Base-by-base conservation (phyloP, 2,797 vertebrate species). In the Anableps anableps region DNA sequence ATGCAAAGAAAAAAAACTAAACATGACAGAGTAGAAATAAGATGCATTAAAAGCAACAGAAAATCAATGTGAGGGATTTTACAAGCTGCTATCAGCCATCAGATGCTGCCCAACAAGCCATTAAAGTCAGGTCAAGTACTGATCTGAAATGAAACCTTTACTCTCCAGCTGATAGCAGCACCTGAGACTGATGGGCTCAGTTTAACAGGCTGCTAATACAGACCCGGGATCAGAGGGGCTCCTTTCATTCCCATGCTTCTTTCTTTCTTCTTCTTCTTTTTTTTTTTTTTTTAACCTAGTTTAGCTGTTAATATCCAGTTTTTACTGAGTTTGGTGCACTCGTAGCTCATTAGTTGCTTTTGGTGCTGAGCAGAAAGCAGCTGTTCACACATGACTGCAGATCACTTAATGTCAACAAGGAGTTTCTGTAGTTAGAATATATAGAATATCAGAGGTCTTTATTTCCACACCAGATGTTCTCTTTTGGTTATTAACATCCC, bases 161-260 rank as follows among this genome's bases (percentile, higher is more conserved):
- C 76, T 10, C 77, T 80, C 78, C 78, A 80, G 80, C 81, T 82
- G 88, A 89, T 83, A 85, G 82, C 74, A n/a, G 53, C 66, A 77
- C 55, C 74, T 83, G 83, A 77, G 19, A 48, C 83, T 36, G 75
- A 84, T 75, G 38, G 64, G 68, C 34, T 83, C 76, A 74, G n/a
- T 8, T 80, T 26, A 80, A 60, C 10, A 10, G 45, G 62, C 55
- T 8, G 10, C 77, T 74, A 73, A 77, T 19, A 80, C 51, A 74
- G 48, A 80, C 13, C 62, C 53, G 14, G 48, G 4, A 31, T 73
- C 76, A n/a, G 36, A 79, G 34, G 71, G 55, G 60, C 47, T 74
- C 58, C 7, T 34, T 74, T 78, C 53, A 60, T 48, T 48, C 43
- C 9, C 47, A 48, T 47, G 13, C 34, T 47, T 72, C n/a, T n/a